A percentile compares a stretch with the other conserved stretches of the same genome.
Conservation (phyloP, 2,113 vertebrate species). For the Cyanoramphus novaezelandiae region DNA sequence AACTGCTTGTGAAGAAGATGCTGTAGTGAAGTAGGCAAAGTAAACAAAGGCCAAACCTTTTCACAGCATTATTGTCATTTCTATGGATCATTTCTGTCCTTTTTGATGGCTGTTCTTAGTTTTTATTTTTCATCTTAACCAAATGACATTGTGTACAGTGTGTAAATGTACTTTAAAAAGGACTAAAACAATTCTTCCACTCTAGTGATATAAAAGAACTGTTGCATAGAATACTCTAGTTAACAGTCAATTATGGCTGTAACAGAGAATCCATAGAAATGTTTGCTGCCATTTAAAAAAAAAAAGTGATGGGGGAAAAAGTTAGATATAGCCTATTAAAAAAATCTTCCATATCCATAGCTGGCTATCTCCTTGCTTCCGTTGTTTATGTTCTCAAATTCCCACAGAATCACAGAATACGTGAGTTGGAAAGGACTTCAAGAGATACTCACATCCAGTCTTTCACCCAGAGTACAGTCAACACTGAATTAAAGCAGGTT, state of each 20-base stretch:
- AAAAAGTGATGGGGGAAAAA: fast-evolving
- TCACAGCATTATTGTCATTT: background rate
- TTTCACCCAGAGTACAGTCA: background rate
- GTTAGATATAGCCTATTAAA: background rate
- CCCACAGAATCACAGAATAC: background rate
- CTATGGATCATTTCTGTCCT: background rate
- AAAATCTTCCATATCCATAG: background rate
- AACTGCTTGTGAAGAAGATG: background rate
- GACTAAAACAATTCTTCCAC: background rate
- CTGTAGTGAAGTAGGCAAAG: background rate
- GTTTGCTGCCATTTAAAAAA: background rate
- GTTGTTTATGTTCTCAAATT: background rate
- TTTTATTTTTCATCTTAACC: background rate
- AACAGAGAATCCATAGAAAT: background rate
- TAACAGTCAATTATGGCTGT: background rate
- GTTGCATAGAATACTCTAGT: background rate
- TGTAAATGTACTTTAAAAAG: background rate
- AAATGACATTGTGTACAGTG: background rate
- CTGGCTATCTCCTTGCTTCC: background rate
- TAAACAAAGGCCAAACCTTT: background rate
- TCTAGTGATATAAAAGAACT: background rate
- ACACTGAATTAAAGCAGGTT: background rate
- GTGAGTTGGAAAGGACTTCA: background rate
- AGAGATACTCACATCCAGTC: background rate
- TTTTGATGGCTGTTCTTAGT: background rate